Conservation (phyloP, 2,888 invertebrate species). For the Dromius quadrimaculatus region DNA sequence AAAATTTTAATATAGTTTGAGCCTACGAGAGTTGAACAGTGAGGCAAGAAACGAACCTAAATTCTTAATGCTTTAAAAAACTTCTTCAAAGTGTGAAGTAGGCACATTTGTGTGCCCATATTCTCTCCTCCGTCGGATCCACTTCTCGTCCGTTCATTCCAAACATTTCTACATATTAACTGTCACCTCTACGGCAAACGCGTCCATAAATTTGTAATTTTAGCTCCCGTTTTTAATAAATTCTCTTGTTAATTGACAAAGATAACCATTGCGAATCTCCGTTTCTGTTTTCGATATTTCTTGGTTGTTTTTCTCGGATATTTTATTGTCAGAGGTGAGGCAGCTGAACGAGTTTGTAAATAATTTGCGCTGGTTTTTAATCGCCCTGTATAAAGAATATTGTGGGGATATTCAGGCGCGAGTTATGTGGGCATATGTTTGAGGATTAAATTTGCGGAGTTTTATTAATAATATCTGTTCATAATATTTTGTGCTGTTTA, state of each 20-base stretch:
- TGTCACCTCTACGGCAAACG: constrained; percentile 14
- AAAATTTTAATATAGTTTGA: too few relatives aligned
- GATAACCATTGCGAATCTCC: constrained; percentile 32
- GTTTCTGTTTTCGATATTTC: constrained; percentile 24
- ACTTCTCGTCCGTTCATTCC: constrained; percentile 1
- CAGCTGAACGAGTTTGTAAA: constrained; percentile 40
- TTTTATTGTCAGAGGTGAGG: constrained; percentile 33
- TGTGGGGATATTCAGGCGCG: not conserved
- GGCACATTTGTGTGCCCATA: constrained; percentile 26
- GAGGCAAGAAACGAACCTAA: too few relatives aligned
- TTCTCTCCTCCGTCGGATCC: constrained; percentile 28
- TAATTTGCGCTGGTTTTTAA: constrained; percentile 40
- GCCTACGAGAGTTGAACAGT: too few relatives aligned
- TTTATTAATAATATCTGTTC: constrained; percentile 35
- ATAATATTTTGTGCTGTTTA: constrained; percentile 35
- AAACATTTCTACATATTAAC: not conserved
- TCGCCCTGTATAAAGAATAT: constrained; percentile 11
- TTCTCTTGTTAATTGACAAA: constrained; percentile 51
- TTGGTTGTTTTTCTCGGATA: constrained; percentile 17
- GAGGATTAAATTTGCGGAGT: constrained; percentile 25
- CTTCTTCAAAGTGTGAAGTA: too few relatives aligned
- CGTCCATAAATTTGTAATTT: constrained; percentile 48
- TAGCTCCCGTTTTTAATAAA: constrained; percentile 53
- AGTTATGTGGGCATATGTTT: constrained; percentile 39
- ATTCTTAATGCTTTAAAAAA: too few relatives aligned